These are phyloP conservation scores for Ricordea florida DNA, from an alignment of 92 coral and sea anemone species.

Conservation along the genomic window DNA sequence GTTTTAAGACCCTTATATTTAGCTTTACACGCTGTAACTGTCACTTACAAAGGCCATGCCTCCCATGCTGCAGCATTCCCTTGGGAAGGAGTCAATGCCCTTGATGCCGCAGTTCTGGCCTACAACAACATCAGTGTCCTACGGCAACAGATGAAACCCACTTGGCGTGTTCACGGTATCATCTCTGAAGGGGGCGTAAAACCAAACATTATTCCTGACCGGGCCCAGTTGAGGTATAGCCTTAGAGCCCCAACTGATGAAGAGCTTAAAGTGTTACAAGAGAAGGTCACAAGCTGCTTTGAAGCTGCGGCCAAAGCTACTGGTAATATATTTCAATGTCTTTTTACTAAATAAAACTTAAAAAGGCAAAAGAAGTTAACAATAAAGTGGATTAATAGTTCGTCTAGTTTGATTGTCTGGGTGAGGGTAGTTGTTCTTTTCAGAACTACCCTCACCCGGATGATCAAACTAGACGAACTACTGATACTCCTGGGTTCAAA, in stretches of 20 bases:
- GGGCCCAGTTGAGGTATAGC: conserved; percentile 46
- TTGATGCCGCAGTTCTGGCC: conserved; percentile 90
- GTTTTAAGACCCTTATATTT: conserved; percentile 33
- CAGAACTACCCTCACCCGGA: too few species aligned
- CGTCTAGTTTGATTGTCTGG: too few species aligned
- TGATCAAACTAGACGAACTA: too few species aligned
- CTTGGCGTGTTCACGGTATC: conserved; percentile 87
- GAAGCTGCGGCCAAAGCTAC: conserved; percentile 87
- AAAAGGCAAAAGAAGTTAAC: too few species aligned
- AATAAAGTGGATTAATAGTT: too few species aligned
- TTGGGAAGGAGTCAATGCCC: conserved; percentile 93
- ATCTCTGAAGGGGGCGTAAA: conserved; percentile 92
- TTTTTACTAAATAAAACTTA: too few species aligned
- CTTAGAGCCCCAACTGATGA: conserved; percentile 64
- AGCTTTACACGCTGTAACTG: conserved; percentile 39
- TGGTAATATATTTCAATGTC: too few species aligned
- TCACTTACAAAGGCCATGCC: conserved; percentile 79
- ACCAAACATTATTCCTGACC: conserved; percentile 92
- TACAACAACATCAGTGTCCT: conserved; percentile 75
- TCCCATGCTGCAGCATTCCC: conserved; percentile 96
- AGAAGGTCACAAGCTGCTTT: conserved; percentile 71
- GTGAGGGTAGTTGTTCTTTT: too few species aligned
- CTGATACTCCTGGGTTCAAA: too few species aligned
- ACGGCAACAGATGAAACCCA: conserved; percentile 94
- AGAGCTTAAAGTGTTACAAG: conserved; percentile 53